Evolutionary conservation across 2,888 invertebrate species (phyloP), one percentile per base, ranked within the genome.

Genomic region (Choristoneura rosaceana): DNA sequence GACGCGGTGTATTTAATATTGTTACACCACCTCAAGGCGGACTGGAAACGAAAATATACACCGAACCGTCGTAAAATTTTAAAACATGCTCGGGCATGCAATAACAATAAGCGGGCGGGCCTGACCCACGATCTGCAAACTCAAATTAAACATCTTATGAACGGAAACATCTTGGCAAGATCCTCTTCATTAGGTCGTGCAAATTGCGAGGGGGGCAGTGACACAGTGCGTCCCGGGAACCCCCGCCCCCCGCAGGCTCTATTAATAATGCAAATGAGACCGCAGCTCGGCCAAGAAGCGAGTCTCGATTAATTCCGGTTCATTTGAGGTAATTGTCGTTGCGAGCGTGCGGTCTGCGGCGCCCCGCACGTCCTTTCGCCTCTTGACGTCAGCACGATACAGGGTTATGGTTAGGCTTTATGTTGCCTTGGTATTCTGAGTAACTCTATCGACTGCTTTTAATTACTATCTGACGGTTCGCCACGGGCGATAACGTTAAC

Each of bases 181-280:
- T 91, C 89, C 93, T 94, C 92, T 94, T 94, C 93, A 94, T 94
- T 94, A 94, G 92, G 90, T 88, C 85, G 89, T 89, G 88, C 89
- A 91, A 92, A 90, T 91, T 91, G 84, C 80, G 81, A 81, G 79
- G 86, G 86, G 87, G 87, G 87, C 89, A 92, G 88, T 92, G 92
- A 91, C 91, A 92, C 87, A 84, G 82, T 80, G 80, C 77, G 73
- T 62, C 71, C 74, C 25, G 62, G 76, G n/a, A 12, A 43, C 62
- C n/a, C 47, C 78, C 77, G 76, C 77, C 77, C 85, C 92, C 84
- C 86, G 82, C 85, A 86, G 89, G 87, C 89, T 91, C 93, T 93
- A 94, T 94, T 94, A 94, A 94, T 94, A 94, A 94, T 94, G 93
- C 91, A 93, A 93, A 93, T 93, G 93, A 93, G 93, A 91, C 93